Evolutionary conservation across 2,888 invertebrate genomes (phyloP).

Genomic region (Melangyna quadrimaculata): DNA sequence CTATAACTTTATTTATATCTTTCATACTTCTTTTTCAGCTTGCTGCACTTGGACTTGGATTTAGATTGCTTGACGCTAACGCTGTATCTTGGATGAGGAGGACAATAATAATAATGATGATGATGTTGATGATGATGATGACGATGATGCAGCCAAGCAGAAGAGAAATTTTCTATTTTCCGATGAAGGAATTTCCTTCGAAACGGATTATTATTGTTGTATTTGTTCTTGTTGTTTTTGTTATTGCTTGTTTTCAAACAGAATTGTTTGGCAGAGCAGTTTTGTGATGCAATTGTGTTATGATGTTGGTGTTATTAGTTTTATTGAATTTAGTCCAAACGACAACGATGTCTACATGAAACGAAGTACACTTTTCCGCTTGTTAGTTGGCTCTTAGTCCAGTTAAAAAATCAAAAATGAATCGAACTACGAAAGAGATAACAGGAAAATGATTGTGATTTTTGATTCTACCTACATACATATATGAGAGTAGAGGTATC

Average conservation of each 20-base stretch:
- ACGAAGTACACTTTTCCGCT: slow-evolving; percentile 73
- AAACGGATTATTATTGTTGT: slow-evolving; percentile 66
- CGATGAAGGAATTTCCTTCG: slow-evolving; percentile 44
- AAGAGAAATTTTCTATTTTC: slow-evolving; percentile 46
- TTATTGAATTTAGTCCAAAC: slow-evolving; percentile 63
- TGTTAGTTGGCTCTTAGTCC: slow-evolving; percentile 73
- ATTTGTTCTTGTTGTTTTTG: slow-evolving; percentile 30
- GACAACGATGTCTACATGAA: slow-evolving; percentile 15
- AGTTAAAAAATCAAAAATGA: slow-evolving; percentile 46
- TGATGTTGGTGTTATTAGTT: slow-evolving; percentile 59
- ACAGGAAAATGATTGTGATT: slow-evolving; percentile 71
- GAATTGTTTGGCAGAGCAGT: slow-evolving; percentile 39
- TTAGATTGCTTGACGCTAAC: neutral
- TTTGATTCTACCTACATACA: slow-evolving; percentile 20
- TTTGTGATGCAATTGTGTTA: slow-evolving; percentile 18
- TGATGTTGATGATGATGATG: slow-evolving; percentile 53
- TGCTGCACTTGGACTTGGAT: slow-evolving; percentile 9
- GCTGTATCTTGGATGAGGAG: slow-evolving; percentile 8
- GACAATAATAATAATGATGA: slow-evolving; percentile 43
- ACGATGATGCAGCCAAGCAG: slow-evolving; percentile 25
- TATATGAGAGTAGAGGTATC: neutral
- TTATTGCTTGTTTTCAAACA: slow-evolving; percentile 31
- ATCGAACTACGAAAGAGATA: slow-evolving; percentile 38
- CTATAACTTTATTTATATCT: slow-evolving; percentile 6
- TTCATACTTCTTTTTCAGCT: slow-evolving; percentile 59